Evolutionary conservation across 2,113 vertebrate genomes (phyloP).

Genomic region (Theristicus caerulescens): DNA sequence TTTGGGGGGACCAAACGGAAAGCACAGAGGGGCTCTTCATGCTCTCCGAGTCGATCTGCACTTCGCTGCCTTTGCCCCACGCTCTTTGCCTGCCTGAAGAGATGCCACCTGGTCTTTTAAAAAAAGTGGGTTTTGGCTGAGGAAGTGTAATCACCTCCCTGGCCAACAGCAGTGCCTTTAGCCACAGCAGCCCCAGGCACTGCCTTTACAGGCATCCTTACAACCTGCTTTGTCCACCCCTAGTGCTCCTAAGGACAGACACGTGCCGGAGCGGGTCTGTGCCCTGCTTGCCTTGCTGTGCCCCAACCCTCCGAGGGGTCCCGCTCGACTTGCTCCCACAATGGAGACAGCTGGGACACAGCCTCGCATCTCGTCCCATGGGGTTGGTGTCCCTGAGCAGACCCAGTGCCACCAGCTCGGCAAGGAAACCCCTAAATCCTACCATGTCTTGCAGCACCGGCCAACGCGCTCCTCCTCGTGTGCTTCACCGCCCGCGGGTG

Average conservation of each 20-base stretch:
- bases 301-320: not conserved
- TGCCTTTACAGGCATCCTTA: not conserved
- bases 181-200: not conserved
- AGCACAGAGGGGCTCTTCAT: fast-evolving
- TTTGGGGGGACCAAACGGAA: not conserved
- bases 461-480: not conserved
- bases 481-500: not conserved
- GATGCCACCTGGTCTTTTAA: not conserved
- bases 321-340: not conserved
- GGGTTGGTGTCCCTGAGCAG: not conserved
- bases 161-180: not conserved
- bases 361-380: not conserved
- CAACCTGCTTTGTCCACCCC: not conserved
- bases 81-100: not conserved
- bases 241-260: not conserved
- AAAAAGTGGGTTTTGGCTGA: not conserved
- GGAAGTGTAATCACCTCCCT: not conserved
- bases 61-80: fast-evolving
- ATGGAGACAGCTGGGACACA: not conserved
- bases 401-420: fast-evolving
- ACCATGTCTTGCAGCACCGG: conserved; percentile 23
- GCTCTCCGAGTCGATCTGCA: not conserved
- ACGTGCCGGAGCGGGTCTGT: fast-evolving
- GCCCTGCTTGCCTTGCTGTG: not conserved
- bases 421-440: not conserved